A percentile compares a stretch with the other conserved stretches of the same genome.
phyloP scores from a whole-genome alignment of 2,797 vertebrate genomes.

The Esox masquinongy region DNA sequence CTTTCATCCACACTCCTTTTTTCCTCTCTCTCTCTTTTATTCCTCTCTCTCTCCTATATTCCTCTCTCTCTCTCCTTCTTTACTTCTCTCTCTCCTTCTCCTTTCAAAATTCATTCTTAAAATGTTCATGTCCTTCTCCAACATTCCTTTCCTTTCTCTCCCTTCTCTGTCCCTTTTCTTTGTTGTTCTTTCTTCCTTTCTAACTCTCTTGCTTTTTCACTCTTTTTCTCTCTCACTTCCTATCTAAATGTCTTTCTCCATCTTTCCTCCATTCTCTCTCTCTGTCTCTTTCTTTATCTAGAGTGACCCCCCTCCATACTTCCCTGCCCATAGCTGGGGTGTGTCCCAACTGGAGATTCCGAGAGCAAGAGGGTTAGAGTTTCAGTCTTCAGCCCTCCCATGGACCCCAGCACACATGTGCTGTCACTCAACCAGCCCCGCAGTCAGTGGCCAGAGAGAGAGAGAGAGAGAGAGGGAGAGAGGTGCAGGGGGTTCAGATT shows the following conservation, averaged over 20 bases:
- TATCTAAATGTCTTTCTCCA: conserved; percentile 19
- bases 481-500: conserved; percentile 32
- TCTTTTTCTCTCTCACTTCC: conserved; percentile 2
- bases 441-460: conserved; percentile 30
- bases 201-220: neutral
- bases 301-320: neutral
- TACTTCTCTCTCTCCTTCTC: neutral
- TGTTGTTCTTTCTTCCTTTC: conserved; percentile 57
- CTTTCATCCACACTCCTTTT: conserved; percentile 40
- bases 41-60: conserved; percentile 17
- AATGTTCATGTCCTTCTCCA: neutral
- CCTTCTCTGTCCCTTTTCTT: conserved; percentile 37
- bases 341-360: conserved; percentile 5
- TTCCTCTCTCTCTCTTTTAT: neutral
- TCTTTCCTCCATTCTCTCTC: conserved; percentile 14
- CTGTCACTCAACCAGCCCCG: conserved; percentile 67
- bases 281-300: conserved; percentile 30
- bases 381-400: conserved; percentile 10
- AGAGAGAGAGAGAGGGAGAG: conserved; percentile 20
- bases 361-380: conserved; percentile 7
- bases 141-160: neutral
- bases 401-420: conserved; percentile 66
- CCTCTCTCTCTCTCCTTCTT: neutral
- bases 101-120: neutral
- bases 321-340: conserved; percentile 7